Evolutionary conservation across 2,797 vertebrate species (phyloP).

Genomic region (Scarus forsteni): DNA sequence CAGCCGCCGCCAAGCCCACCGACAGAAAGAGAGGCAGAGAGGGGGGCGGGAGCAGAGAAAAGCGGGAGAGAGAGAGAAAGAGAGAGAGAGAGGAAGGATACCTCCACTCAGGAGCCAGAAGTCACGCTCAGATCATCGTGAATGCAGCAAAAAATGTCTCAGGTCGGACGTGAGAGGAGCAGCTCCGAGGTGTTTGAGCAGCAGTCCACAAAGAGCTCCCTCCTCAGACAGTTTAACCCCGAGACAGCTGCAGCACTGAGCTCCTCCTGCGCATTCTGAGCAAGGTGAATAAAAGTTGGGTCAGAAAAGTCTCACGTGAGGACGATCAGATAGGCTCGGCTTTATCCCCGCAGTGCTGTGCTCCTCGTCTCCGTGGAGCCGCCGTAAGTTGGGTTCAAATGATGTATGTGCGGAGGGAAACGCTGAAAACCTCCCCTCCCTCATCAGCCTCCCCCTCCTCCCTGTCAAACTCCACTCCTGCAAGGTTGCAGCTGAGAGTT

Average conservation of each 20-base stretch:
- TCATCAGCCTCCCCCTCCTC: conserved; percentile 24
- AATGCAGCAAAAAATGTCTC: conserved; percentile 76
- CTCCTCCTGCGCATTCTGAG: conserved; percentile 25
- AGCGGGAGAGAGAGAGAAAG: conserved; percentile 15
- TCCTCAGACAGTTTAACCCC: conserved; percentile 37
- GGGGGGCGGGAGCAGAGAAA: conserved; percentile 6
- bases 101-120: conserved; percentile 71
- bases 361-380: conserved; percentile 67
- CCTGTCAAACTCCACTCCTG: conserved; percentile 49
- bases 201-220: conserved; percentile 25
- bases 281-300: conserved; percentile 36
- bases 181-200: conserved; percentile 32
- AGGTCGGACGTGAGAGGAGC: conserved; percentile 70
- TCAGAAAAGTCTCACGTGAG: background rate
- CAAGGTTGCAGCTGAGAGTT: conserved; percentile 69
- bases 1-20: conserved; percentile 63
- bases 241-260: conserved; percentile 33
- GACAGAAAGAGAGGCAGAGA: conserved; percentile 25
- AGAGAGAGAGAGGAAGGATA: conserved; percentile 53
- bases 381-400: conserved; percentile 65
- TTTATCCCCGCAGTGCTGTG: conserved; percentile 77
- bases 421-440: conserved; percentile 46
- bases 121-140: conserved; percentile 81
- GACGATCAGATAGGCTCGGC: conserved; percentile 29
- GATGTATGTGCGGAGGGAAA: conserved; percentile 67